Evolutionary conservation across 2,113 vertebrate genomes (phyloP).

Genomic region (Sinocyclocheilus maitianheensis): DNA sequence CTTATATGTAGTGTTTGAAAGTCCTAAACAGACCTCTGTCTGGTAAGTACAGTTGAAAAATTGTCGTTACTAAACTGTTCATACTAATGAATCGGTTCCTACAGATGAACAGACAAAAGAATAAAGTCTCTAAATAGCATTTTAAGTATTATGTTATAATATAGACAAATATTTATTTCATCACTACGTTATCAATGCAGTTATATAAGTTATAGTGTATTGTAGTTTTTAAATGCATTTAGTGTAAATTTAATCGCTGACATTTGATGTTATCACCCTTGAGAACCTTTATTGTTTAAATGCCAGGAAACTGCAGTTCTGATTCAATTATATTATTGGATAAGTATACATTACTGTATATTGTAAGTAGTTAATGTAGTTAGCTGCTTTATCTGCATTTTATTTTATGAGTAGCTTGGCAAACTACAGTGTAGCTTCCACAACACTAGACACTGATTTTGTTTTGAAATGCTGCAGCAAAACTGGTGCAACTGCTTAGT

Average conservation of each 20-base stretch:
- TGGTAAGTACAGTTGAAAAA: too few relatives aligned
- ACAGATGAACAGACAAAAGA: too few relatives aligned
- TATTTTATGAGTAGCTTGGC: background rate
- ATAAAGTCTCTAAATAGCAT: background rate
- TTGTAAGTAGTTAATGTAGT: too few relatives aligned
- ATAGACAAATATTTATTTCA: background rate
- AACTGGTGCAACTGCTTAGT: background rate
- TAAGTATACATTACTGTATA: background rate
- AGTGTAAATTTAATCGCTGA: too few relatives aligned
- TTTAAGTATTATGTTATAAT: background rate
- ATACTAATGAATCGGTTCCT: too few relatives aligned
- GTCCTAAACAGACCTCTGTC: background rate
- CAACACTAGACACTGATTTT: background rate
- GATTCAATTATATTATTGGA: too few relatives aligned
- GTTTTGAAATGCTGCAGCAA: background rate
- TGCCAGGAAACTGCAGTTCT: too few relatives aligned
- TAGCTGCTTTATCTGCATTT: too few relatives aligned
- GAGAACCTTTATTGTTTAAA: background rate
- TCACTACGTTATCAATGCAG: background rate
- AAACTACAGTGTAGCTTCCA: background rate
- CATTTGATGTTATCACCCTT: background rate
- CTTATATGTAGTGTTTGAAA: background rate
- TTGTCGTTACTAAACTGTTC: too few relatives aligned
- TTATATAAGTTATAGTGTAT: too few relatives aligned
- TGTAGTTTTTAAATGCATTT: too few relatives aligned